Conservation (phyloP, 2,113 vertebrate genomes). For the Callithrix jacchus region DNA sequence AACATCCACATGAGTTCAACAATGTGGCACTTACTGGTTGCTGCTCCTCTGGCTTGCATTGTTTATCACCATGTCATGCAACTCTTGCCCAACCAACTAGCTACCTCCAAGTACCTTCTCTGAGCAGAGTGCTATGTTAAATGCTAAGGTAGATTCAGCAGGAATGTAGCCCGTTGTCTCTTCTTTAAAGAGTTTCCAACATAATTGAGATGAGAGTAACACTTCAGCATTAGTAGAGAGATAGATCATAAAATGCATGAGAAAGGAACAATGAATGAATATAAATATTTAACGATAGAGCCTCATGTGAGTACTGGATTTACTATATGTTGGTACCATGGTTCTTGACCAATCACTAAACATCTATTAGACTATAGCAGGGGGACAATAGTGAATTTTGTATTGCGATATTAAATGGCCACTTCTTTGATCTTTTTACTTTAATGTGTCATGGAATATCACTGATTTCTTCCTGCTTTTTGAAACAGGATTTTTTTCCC, state of each 20-base stretch:
- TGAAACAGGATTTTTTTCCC: background rate
- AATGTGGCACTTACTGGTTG: background rate
- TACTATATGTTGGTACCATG: background rate
- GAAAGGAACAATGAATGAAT: background rate
- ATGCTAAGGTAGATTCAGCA: background rate
- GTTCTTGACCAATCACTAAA: background rate
- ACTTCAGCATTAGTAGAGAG: background rate
- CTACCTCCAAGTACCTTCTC: background rate
- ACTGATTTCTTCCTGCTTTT: background rate
- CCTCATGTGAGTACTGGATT: background rate
- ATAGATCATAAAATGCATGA: background rate
- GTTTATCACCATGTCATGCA: background rate
- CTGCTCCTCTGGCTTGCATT: background rate
- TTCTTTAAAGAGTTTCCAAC: background rate
- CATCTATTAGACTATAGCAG: background rate
- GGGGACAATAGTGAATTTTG: background rate
- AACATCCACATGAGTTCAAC: background rate
- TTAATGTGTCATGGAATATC: background rate
- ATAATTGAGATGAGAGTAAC: background rate
- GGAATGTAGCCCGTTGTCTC: too few relatives aligned
- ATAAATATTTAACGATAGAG: background rate
- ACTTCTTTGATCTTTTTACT: background rate
- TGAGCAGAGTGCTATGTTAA: background rate
- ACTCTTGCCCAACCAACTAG: background rate
- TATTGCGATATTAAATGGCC: background rate